These are phyloP conservation scores for Lepetodrilus schrolli DNA, from an alignment of 2,888 invertebrate genomes.

Conservation along the genomic window DNA sequence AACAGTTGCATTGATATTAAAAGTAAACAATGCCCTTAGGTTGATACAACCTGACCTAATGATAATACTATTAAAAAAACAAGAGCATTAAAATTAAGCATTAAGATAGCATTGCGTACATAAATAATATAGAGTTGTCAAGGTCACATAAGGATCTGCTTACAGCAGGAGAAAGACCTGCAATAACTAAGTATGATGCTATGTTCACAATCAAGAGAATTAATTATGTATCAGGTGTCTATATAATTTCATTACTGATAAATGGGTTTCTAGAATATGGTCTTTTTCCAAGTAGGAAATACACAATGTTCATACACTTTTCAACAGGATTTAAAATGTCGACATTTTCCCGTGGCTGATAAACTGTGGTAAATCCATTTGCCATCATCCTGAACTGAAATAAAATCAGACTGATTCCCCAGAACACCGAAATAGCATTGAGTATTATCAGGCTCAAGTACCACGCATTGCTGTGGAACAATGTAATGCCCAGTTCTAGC, in stretches of 20 bases:
- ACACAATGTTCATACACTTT: conserved; percentile 61
- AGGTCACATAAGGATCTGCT: background rate
- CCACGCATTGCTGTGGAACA: conserved; percentile 62
- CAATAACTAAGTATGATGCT: background rate
- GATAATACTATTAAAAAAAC: no score
- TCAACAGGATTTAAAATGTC: conserved; percentile 52
- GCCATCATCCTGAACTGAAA: conserved; percentile 65
- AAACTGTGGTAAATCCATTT: conserved; percentile 63
- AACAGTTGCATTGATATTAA: no score
- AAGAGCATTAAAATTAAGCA: background rate
- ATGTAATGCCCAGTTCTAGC: conserved; percentile 30
- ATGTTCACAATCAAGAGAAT: background rate
- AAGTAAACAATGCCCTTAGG: no score
- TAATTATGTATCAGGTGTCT: background rate
- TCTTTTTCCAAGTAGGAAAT: conserved; percentile 60
- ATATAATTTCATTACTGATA: background rate
- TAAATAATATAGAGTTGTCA: no score
- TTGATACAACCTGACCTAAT: no score
- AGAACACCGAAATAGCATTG: conserved; percentile 62
- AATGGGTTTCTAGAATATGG: conserved; percentile 56
- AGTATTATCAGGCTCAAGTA: conserved; percentile 59
- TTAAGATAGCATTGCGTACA: no score
- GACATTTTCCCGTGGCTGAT: conserved; percentile 42
- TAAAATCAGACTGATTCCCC: conserved; percentile 61
- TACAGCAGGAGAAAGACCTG: background rate